These are phyloP conservation scores for Mechanitis messenoides DNA, from an alignment of 2,888 invertebrate species.

Conservation along the genomic window DNA sequence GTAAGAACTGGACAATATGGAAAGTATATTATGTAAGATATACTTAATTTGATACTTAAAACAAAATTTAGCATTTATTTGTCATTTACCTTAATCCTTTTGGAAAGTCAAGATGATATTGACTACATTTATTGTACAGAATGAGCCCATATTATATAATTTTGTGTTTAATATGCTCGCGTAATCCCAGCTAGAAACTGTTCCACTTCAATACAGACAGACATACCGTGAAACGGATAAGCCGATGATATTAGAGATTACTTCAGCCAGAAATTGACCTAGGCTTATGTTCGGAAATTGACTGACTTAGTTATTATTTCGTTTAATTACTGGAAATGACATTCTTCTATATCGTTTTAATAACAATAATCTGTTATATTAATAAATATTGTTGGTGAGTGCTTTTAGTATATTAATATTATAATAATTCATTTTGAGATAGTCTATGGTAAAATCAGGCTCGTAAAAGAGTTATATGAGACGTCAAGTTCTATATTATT, in stretches of 20 bases:
- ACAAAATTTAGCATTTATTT: too few species aligned
- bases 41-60: too few species aligned
- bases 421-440: too few species aligned
- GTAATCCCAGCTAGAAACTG: conserved; percentile 25
- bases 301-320: conserved; percentile 31
- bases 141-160: neutral
- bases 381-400: too few species aligned
- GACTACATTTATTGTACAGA: neutral
- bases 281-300: conserved; percentile 41
- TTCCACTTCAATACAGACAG: conserved; percentile 25
- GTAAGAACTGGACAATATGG: neutral
- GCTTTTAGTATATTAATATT: too few species aligned
- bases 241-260: conserved; percentile 57
- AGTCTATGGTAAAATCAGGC: too few species aligned
- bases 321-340: conserved; percentile 16
- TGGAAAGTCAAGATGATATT: neutral
- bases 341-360: neutral
- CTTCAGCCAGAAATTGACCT: conserved; percentile 57
- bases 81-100: too few species aligned
- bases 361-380: neutral
- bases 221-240: conserved; percentile 38
- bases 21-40: neutral
- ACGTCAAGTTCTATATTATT: neutral
- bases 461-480: too few species aligned
- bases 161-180: conserved; percentile 13